Percentiles rank a stretch among this genome's conserved stretches.
Evolutionary conservation across 1,140 invertebrate species (phyloP).

Genomic region (Solen grandis): DNA sequence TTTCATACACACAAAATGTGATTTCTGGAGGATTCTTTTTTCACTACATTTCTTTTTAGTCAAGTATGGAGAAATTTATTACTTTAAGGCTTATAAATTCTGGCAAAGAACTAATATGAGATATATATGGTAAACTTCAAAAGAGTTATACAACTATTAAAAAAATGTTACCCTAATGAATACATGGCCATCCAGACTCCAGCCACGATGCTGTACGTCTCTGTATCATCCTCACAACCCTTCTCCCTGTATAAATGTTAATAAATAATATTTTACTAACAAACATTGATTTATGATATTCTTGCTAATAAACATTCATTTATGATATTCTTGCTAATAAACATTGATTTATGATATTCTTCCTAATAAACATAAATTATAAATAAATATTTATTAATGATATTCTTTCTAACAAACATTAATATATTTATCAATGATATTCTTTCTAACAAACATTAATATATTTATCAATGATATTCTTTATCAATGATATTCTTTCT

Average conservation of each 20-base stretch:
- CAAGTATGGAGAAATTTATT: neutral
- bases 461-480: no score
- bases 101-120: neutral
- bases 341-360: no score
- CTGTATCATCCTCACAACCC: conserved; percentile 57
- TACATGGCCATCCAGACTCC: conserved; percentile 64
- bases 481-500: no score
- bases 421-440: no score
- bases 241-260: conserved; percentile 42
- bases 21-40: neutral
- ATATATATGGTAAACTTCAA: neutral
- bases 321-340: no score
- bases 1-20: neutral
- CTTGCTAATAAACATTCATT: no score
- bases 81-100: neutral
- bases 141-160: neutral
- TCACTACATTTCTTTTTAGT: neutral
- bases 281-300: no score
- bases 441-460: no score
- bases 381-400: no score
- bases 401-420: no score
- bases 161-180: conserved; percentile 56
- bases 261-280: no score
- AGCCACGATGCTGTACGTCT: conserved; percentile 59
- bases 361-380: no score